A percentile compares a stretch with the other conserved stretches of the same genome.
phyloP scores from a whole-genome alignment of 2,888 invertebrate species.

The Acrobasis suavella region DNA sequence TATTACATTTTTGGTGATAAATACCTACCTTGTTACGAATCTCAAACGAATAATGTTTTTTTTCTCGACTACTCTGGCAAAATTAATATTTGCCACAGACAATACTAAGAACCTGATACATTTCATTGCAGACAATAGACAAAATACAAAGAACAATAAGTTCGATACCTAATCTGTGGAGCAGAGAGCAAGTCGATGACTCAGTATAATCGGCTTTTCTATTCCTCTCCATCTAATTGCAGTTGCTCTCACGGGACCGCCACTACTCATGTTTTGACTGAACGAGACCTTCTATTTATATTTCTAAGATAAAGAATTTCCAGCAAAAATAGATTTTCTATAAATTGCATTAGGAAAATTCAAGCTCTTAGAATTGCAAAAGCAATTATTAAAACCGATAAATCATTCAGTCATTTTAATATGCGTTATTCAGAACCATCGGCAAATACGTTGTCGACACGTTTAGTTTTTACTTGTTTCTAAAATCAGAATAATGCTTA shows the following conservation, averaged over 20 bases:
- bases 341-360: conserved; percentile 23
- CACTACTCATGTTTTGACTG: conserved; percentile 17
- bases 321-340: conserved; percentile 12
- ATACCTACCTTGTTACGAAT: no score
- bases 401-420: not conserved
- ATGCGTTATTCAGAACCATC: no score
- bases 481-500: no score
- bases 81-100: no score
- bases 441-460: no score
- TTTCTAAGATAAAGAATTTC: conserved; percentile 9
- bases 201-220: conserved; percentile 32
- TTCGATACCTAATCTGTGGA: conserved; percentile 29
- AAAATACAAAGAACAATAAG: conserved; percentile 24
- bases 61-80: no score
- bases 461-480: no score
- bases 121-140: not conserved
- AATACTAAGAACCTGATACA: no score
- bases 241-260: not conserved
- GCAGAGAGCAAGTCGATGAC: conserved; percentile 32
- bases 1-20: no score
- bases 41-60: no score
- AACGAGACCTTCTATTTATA: not conserved
- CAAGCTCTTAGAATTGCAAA: not conserved
- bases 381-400: not conserved
- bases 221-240: conserved; percentile 33